These are phyloP conservation scores for Aurelia sp. DNA, from an alignment of 30 jellyfish, hydroid and myxozoan genomes.

Conservation along the genomic window DNA sequence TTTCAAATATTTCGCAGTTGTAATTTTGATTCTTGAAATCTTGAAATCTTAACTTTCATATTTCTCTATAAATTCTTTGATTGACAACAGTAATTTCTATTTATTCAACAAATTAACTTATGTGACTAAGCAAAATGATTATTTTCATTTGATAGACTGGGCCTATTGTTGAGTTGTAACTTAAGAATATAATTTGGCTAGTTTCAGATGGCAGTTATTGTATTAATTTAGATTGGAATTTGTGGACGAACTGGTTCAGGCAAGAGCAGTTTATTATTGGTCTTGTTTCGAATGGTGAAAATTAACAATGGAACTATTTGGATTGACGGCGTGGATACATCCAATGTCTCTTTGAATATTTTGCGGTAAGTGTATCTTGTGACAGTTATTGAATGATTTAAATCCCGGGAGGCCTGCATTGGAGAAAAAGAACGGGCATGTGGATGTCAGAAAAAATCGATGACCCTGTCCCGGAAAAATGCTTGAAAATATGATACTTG, in stretches of 20 bases:
- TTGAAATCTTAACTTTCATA: too few species aligned
- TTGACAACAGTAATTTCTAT: background rate
- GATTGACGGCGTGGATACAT: slow-evolving; percentile 76
- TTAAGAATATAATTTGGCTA: too few species aligned
- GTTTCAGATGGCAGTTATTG: background rate
- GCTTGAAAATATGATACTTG: too few species aligned
- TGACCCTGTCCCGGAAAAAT: too few species aligned
- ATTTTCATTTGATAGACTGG: too few species aligned
- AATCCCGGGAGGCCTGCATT: too few species aligned
- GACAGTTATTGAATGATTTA: too few species aligned
- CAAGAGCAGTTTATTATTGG: slow-evolving; percentile 87
- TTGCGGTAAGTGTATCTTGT: slow-evolving; percentile 44
- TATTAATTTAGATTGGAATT: slow-evolving; percentile 77
- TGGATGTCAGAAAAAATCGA: too few species aligned
- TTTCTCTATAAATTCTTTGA: background rate
- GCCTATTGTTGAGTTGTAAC: too few species aligned
- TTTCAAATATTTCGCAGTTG: background rate
- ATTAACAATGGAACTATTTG: slow-evolving; percentile 69
- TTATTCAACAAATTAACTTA: background rate
- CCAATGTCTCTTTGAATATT: slow-evolving; percentile 37
- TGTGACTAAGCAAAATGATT: too few species aligned
- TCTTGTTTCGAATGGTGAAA: slow-evolving; percentile 77
- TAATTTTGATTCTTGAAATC: background rate
- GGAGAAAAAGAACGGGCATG: too few species aligned
- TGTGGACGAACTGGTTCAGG: slow-evolving; percentile 99